These are phyloP conservation scores for Chloebia gouldiae DNA, from an alignment of 2,113 vertebrate species.

Conservation along the genomic window DNA sequence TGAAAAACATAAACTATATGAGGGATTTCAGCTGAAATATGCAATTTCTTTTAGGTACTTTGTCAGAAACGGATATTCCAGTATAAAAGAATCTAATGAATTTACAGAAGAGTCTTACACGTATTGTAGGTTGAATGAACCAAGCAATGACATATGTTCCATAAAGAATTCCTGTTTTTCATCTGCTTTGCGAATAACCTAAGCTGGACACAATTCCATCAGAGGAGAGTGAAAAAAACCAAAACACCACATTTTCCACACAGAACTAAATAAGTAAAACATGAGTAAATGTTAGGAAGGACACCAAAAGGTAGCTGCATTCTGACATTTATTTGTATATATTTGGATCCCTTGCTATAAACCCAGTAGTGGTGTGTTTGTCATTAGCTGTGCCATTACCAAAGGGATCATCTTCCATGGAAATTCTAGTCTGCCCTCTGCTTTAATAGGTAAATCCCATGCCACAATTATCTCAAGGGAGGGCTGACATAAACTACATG, in stretches of 20 bases:
- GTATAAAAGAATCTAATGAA: neutral
- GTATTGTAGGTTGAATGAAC: conserved; percentile 21
- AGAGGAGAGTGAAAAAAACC: neutral
- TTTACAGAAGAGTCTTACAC: conserved; percentile 4
- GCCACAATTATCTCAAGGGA: neutral
- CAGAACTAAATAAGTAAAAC: neutral
- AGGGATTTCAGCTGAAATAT: neutral
- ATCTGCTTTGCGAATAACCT: neutral
- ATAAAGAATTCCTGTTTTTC: conserved; percentile 10
- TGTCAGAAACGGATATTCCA: neutral
- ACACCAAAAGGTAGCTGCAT: neutral
- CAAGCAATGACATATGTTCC: neutral
- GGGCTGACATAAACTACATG: neutral
- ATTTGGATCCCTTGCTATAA: neutral
- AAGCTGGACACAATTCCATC: neutral
- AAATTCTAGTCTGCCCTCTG: neutral
- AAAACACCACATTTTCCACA: neutral
- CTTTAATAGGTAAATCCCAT: neutral
- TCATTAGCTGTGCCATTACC: neutral
- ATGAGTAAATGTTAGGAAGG: neutral
- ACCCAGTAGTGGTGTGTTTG: neutral
- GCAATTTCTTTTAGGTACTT: neutral
- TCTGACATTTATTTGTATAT: neutral
- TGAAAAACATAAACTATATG: neutral
- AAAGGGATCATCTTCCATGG: neutral